A percentile compares a stretch with the other conserved stretches of the same genome.
These are phyloP conservation scores for Xenopus borealis DNA, from an alignment of 2,113 vertebrate species.

Conservation along the genomic window DNA sequence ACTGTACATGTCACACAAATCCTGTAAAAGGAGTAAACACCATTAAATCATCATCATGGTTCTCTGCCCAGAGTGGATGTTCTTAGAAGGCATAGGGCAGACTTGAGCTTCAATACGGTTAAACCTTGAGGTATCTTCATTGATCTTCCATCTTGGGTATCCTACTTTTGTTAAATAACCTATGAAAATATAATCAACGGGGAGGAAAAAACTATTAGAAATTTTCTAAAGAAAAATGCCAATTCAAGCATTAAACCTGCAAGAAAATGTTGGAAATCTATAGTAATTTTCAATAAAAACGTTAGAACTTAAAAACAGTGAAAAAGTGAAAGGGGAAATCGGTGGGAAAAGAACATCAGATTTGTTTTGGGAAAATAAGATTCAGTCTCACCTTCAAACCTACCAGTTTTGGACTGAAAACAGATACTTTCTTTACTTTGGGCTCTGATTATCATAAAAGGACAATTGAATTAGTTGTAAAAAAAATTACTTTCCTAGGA, in stretches of 20 bases:
- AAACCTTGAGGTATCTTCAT: constrained; percentile 92
- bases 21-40: constrained; percentile 83
- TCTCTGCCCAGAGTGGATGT: constrained; percentile 85
- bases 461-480: constrained; percentile 43
- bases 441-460: constrained; percentile 44
- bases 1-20: constrained; percentile 50
- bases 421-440: constrained; percentile 41
- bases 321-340: constrained; percentile 54
- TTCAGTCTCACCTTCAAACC: constrained; percentile 44
- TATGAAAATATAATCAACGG: constrained; percentile 99
- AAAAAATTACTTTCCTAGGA: constrained; percentile 2
- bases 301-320: constrained; percentile 22
- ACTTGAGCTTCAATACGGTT: constrained; percentile 92
- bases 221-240: constrained; percentile 70
- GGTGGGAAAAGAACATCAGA: constrained; percentile 68
- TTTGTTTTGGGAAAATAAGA: constrained; percentile 50
- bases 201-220: constrained; percentile 98
- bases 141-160: constrained; percentile 93
- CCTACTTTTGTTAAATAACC: constrained; percentile 99
- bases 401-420: constrained; percentile 45
- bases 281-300: constrained; percentile 63
- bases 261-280: constrained; percentile 79
- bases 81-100: constrained; percentile 85
- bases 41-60: constrained; percentile 78
- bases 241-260: constrained; percentile 77